A percentile compares a stretch with the other conserved stretches of the same genome.
These are phyloP conservation scores for Rhinolophus ferrumequinum DNA, from an alignment of 2,113 vertebrate species.

Conservation along the genomic window DNA sequence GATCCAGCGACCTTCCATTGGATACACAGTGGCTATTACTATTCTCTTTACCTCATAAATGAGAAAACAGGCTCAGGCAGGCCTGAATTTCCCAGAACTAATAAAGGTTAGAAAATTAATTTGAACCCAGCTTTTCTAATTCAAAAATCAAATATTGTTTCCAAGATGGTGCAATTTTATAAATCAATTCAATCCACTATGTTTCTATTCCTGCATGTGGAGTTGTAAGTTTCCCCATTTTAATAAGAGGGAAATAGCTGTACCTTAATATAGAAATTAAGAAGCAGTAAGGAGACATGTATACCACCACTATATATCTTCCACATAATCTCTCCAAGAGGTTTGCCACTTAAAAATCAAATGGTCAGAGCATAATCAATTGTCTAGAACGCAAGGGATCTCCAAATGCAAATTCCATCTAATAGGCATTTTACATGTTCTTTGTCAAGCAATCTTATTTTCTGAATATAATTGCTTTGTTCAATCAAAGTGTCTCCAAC, in stretches of 20 bases:
- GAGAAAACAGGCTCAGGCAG: not conserved
- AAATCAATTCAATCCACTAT: not conserved
- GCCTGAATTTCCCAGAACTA: not conserved
- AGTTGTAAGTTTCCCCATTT: not conserved
- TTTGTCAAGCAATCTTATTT: conserved; percentile 59
- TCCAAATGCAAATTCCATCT: conserved; percentile 24
- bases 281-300: not conserved
- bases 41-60: not conserved
- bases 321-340: not conserved
- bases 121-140: not conserved
- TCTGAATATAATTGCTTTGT: conserved; percentile 59
- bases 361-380: not conserved
- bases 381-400: not conserved
- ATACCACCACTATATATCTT: not conserved
- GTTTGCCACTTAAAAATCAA: not conserved
- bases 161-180: not conserved
- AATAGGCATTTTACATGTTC: conserved; percentile 17
- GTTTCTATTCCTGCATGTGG: not conserved
- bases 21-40: not conserved
- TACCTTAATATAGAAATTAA: not conserved
- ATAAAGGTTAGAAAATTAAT: not conserved
- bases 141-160: not conserved
- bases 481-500: conserved; percentile 68
- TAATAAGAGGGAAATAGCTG: not conserved
- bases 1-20: not conserved